Conservation (phyloP, 2,113 vertebrate species). For the Fregata magnificens region DNA sequence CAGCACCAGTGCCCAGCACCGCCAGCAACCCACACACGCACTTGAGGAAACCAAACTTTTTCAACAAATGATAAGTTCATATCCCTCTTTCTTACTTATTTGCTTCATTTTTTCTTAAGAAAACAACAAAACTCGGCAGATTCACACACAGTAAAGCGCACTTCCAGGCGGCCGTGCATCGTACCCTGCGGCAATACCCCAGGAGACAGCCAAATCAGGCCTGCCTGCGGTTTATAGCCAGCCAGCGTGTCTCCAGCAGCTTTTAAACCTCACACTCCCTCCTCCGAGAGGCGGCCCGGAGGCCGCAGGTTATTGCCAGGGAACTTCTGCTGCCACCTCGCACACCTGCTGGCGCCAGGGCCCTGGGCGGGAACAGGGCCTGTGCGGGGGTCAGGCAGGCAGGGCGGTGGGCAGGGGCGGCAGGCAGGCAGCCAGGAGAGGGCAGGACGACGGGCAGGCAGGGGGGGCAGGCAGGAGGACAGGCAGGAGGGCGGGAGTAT, state of each 20-base stretch:
- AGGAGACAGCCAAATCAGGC: fast-evolving
- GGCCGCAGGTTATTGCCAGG: background rate
- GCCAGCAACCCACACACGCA: background rate
- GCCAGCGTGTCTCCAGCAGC: fast-evolving
- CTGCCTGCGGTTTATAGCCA: fast-evolving
- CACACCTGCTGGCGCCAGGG: background rate
- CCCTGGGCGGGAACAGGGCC: background rate
- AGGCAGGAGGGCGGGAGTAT: no score
- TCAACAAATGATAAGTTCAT: background rate
- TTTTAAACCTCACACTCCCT: background rate
- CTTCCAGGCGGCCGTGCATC: fast-evolving
- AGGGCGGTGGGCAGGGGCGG: background rate
- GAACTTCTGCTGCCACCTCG: background rate
- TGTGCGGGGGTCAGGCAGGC: background rate
- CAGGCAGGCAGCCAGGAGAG: background rate
- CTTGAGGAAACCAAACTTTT: background rate
- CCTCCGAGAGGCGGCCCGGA: no score
- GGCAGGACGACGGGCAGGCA: no score
- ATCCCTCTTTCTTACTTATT: background rate
- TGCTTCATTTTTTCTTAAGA: no score
- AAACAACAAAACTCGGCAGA: background rate
- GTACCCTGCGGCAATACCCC: fast-evolving
- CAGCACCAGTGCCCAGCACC: background rate
- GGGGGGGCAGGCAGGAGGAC: no score
- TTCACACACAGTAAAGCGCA: fast-evolving